Evolutionary conservation across 37 sponge, comb jelly and placozoan species (phyloP), one percentile per base, ranked within the genome.

Genomic region (Hormiphora californensis): DNA sequence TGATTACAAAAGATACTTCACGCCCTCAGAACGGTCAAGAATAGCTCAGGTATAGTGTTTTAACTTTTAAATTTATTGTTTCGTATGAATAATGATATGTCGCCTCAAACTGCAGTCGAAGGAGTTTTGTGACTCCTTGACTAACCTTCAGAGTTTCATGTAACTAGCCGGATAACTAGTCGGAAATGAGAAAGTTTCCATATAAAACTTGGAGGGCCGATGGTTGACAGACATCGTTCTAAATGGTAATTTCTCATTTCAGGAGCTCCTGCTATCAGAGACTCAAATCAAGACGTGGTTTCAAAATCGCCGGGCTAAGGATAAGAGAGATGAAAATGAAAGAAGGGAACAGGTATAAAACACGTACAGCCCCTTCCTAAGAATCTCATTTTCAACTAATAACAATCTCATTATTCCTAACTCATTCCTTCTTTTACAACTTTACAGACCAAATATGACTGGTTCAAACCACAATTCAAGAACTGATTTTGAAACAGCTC

Each of bases 281-380:
- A 73, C 81, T 43, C 81, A 73, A 46, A 73, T 73, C 7, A 73
- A 73, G 46, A 73, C 81, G 3, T 73, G 81, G 81, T 73, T 73
- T 40, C 81, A 73, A 28, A 73, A 73, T 19, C 81, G 81, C 17
- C 32, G 81, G 9, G 81, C 81, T 32, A 73, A 73, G 38, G 43
- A 73, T 28, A 73, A 73, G 81, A 38, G 81, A 3, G 81, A 73
- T 46, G 81, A 73, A 36, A 73, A 73, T 28, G 81, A 73, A 41
- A 33, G 35, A 40, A 27, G 81, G 9, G 81, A 73, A 73, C 81
- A 73, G 81, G 81, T 73, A 73, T 4, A 28, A 38, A 59, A n/a
- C n/a, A n/a, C n/a, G n/a, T 46, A 17, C 51, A 8, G 12, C 8
- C 51, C 51, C 12, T 46, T 46, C 12, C 12, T 12, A 46, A 46